A percentile compares a stretch with the other conserved stretches of the same genome.
Conservation (phyloP, 1,140 invertebrate genomes). For the Sinella curviseta region DNA sequence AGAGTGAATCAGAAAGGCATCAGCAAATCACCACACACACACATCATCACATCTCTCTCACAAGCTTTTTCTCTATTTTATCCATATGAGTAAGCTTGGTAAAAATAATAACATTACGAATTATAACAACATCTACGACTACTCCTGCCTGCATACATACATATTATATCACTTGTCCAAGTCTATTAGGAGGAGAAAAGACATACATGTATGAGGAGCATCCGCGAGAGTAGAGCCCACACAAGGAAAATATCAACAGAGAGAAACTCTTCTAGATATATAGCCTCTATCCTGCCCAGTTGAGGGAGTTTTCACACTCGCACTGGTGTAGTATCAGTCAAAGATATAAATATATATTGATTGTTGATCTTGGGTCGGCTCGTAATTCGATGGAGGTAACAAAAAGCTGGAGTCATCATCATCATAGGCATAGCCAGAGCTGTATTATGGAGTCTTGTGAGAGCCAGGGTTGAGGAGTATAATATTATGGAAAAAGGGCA, state of each 20-base stretch:
- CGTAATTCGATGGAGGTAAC: slow-evolving; percentile 39
- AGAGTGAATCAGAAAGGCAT: neutral
- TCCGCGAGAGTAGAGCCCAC: too few relatives aligned
- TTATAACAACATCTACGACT: too few relatives aligned
- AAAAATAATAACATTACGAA: neutral
- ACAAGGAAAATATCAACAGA: too few relatives aligned
- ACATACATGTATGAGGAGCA: too few relatives aligned
- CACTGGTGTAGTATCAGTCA: neutral
- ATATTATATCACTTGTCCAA: too few relatives aligned
- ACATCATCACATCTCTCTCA: neutral
- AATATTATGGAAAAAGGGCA: slow-evolving; percentile 1
- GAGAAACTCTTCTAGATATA: too few relatives aligned
- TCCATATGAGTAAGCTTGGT: neutral
- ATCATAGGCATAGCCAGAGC: too few relatives aligned
- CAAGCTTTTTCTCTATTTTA: neutral
- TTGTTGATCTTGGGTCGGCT: slow-evolving; percentile 47
- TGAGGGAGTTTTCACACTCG: too few relatives aligned
- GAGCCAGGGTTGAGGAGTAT: neutral
- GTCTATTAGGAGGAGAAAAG: too few relatives aligned
- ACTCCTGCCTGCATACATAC: too few relatives aligned
- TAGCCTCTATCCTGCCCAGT: too few relatives aligned
- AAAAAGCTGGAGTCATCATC: neutral
- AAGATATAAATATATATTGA: slow-evolving; percentile 33
- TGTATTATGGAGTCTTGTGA: neutral
- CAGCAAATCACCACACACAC: neutral